phyloP scores from a whole-genome alignment of 2,113 vertebrate species.

The Choloepus hoffmanni region DNA sequence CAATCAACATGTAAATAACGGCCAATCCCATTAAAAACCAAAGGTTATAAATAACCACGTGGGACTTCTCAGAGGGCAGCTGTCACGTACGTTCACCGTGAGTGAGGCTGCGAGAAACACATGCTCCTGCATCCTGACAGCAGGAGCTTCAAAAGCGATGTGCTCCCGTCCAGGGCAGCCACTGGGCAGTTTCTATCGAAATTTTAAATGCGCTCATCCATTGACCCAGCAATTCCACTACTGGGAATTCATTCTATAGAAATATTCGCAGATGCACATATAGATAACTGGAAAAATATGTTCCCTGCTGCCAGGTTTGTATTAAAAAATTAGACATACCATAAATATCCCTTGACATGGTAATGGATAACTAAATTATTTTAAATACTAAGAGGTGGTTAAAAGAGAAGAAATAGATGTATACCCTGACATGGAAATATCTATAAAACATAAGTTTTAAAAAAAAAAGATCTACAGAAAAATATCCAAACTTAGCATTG shows the following conservation, averaged over 20 bases:
- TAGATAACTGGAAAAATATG: neutral
- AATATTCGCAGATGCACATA: neutral
- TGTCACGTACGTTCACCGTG: neutral
- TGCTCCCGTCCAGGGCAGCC: neutral
- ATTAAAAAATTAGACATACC: neutral
- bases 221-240: neutral
- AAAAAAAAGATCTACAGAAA: neutral
- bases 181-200: constrained; percentile 17
- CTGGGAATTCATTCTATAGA: neutral
- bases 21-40: neutral
- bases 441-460: neutral
- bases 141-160: neutral
- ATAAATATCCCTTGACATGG: neutral
- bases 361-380: neutral
- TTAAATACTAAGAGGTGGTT: neutral
- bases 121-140: neutral
- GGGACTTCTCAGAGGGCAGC: neutral
- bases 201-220: neutral
- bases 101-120: neutral
- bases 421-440: neutral
- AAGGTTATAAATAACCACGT: neutral
- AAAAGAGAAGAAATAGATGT: neutral
- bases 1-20: neutral
- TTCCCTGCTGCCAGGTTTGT: neutral
- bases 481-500: neutral